Evolutionary conservation across 2,113 vertebrate genomes (phyloP).

Genomic region (Mustela nigripes): DNA sequence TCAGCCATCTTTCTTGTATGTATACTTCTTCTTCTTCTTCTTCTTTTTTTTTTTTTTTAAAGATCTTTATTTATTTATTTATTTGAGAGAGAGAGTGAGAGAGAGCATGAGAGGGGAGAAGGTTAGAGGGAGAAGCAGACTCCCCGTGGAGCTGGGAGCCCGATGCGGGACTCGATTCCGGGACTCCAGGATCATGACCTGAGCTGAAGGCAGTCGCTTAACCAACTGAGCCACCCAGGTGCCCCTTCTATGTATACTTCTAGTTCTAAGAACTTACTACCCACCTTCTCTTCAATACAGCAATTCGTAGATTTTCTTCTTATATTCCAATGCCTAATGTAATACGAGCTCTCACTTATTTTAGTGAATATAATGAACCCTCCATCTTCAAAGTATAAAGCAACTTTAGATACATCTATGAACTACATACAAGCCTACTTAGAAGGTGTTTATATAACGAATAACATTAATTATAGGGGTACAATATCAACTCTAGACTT

Average conservation of each 20-base stretch:
- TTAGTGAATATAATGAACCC: neutral
- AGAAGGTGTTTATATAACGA: neutral
- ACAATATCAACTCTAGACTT: neutral
- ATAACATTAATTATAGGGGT: neutral
- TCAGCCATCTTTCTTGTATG: neutral
- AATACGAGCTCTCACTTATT: neutral
- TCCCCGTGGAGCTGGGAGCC: too few relatives aligned
- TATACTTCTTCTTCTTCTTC: too few relatives aligned
- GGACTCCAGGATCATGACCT: too few relatives aligned
- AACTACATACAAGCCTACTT: neutral
- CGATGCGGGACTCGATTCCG: fast-evolving
- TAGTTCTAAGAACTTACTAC: neutral
- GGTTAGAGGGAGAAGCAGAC: too few relatives aligned
- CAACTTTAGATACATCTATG: neutral
- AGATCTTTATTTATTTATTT: too few relatives aligned
- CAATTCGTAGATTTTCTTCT: neutral
- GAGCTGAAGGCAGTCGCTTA: too few relatives aligned
- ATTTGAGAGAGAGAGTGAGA: too few relatives aligned
- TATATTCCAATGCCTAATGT: neutral
- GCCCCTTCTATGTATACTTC: neutral
- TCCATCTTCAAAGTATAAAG: neutral
- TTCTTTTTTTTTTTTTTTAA: too few relatives aligned
- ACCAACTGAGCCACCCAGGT: too few relatives aligned
- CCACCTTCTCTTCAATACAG: neutral
- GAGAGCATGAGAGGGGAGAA: too few relatives aligned